These are phyloP conservation scores for Sigmodon hispidus DNA, from an alignment of 2,113 vertebrate species.

Conservation along the genomic window DNA sequence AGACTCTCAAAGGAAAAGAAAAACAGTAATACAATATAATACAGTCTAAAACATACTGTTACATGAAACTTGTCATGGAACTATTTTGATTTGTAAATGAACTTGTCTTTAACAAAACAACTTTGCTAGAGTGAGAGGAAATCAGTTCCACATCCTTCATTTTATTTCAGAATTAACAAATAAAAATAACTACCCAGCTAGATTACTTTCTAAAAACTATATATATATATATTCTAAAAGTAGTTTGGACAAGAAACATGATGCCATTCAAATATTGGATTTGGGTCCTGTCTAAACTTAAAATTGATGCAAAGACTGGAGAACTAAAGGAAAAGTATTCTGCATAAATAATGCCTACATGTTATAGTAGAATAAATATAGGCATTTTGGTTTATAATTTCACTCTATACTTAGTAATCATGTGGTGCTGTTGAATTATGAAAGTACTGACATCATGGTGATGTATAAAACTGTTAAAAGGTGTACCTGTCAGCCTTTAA, in stretches of 20 bases:
- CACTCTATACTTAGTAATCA: conserved; percentile 29
- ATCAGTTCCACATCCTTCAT: conserved; percentile 14
- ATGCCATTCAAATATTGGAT: background rate
- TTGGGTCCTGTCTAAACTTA: conserved; percentile 31
- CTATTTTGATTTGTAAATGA: conserved; percentile 3
- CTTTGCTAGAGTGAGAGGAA: conserved; percentile 31
- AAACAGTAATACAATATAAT: background rate
- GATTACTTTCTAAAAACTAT: background rate
- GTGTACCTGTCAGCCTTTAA: background rate
- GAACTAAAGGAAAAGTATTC: conserved; percentile 16
- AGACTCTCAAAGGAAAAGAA: background rate
- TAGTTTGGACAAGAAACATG: conserved; percentile 25
- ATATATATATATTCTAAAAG: background rate
- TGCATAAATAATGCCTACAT: background rate
- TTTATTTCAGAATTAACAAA: conserved; percentile 32
- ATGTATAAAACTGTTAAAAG: background rate
- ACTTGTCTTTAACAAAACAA: background rate
- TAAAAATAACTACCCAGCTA: conserved; percentile 7
- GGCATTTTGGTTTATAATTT: conserved; percentile 17
- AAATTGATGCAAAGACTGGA: conserved; percentile 17
- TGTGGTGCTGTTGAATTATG: background rate
- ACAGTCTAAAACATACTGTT: conserved; percentile 17
- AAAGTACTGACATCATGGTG: background rate
- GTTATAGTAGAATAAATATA: background rate
- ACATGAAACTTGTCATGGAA: background rate